Evolutionary conservation across 2,113 vertebrate species (phyloP), one percentile per base, ranked within the genome.

Genomic region (Apistogramma diplotaenia): DNA sequence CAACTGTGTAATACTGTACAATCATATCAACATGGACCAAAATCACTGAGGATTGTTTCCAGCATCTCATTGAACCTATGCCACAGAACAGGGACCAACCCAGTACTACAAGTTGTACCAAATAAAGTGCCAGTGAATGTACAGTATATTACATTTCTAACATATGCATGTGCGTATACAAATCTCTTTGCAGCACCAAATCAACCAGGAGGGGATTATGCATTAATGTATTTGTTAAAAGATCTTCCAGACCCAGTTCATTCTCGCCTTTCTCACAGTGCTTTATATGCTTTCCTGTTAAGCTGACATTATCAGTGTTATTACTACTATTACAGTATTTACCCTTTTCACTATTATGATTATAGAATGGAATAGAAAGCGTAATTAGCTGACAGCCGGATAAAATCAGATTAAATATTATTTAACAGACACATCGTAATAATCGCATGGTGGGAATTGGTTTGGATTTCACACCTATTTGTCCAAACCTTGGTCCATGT

Each of bases 401-500:
- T 49, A 23, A 70, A 10, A 29, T 70, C 49, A 49, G 6, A 70
- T 70, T 29, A 49, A 70, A 70, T 49, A 49, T 7, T 49, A 8
- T 70, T 46, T 49, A 70, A 70, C 25, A n/a, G 43, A 13, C 43
- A 29, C 65, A 51, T 29, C 25, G 10, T 49, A 51, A 51, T n/a
- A 70, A 29, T 13, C 25, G 29, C 3, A 43, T 70, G 25, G 46
- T 19, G n/a, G 25, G 49, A 16, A 70, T 10, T 51, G 43, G 25
- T 70, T 49, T 86, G 33, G 16, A 86, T 84, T 57, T 72, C 37
- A 83, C 59, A 59, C 56, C 59, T 74, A 78, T 81, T 56, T 33
- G 18, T 76, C 16, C 13, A 37, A 59, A 27, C 73, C 77, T 51
- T 40, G 75, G 57, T 87, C 85, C 12, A 76, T 90, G 81, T 85